Percentiles rank a stretch among this genome's conserved stretches.
These are phyloP conservation scores for Mystacornis crossleyi DNA, from an alignment of 2,113 vertebrate genomes.

Conservation along the genomic window DNA sequence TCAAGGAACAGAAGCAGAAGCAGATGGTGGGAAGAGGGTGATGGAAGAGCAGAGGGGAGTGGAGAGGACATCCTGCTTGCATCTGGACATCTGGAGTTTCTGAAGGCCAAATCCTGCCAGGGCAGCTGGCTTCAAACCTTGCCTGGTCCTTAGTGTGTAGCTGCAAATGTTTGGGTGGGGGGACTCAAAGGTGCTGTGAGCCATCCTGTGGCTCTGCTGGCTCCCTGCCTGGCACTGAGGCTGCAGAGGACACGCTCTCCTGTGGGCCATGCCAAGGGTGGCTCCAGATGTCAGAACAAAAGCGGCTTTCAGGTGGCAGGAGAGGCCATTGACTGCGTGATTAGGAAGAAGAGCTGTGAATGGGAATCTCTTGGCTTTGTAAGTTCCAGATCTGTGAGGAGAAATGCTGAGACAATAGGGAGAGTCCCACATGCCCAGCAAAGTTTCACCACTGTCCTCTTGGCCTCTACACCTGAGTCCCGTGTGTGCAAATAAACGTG, in stretches of 20 bases:
- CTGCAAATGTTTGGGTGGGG: background rate
- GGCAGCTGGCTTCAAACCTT: background rate
- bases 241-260: background rate
- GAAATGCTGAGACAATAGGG: background rate
- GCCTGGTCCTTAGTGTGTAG: background rate
- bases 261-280: background rate
- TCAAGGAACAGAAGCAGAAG: background rate
- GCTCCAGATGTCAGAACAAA: background rate
- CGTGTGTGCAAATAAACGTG: accelerated
- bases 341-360: background rate
- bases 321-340: accelerated
- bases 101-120: background rate
- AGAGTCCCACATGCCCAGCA: background rate
- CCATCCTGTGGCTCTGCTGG: background rate
- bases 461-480: accelerated
- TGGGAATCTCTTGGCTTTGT: background rate
- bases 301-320: background rate
- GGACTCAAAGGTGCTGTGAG: background rate
- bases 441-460: background rate
- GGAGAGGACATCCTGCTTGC: background rate
- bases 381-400: background rate
- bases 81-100: background rate
- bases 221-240: background rate
- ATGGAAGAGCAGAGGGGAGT: background rate
- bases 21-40: background rate